A percentile compares a stretch with the other conserved stretches of the same genome.
phyloP scores from a whole-genome alignment of 2,797 vertebrate genomes.

The Fratercula arctica region DNA sequence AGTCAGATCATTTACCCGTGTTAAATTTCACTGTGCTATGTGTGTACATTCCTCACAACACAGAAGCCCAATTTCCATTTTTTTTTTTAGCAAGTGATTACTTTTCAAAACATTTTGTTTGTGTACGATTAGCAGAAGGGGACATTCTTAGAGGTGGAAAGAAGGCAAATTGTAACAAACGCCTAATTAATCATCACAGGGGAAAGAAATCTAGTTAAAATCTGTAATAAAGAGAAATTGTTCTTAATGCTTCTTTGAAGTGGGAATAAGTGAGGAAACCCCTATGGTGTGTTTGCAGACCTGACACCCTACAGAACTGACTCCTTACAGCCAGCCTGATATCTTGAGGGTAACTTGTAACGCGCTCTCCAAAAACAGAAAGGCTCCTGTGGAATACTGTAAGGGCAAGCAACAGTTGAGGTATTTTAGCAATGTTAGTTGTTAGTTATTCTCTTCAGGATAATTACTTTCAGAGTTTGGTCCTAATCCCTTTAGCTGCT shows the following conservation, averaged over 20 bases:
- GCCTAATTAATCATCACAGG: constrained; percentile 75
- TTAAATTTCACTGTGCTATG: constrained; percentile 81
- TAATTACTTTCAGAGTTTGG: constrained; percentile 30
- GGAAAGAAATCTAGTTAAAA: constrained; percentile 68
- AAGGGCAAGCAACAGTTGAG: background rate
- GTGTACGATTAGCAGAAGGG: constrained; percentile 69
- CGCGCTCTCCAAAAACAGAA: background rate
- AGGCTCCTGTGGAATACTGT: constrained; percentile 5
- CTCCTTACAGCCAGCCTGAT: constrained; percentile 17
- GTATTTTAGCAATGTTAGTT: constrained; percentile 30
- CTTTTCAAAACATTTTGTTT: constrained; percentile 85
- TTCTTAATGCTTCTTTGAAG: constrained; percentile 77
- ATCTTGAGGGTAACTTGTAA: constrained; percentile 40
- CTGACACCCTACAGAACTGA: constrained; percentile 63
- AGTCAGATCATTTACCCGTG: constrained; percentile 84
- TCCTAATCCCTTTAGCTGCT: constrained; percentile 2
- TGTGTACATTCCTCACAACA: constrained; percentile 80
- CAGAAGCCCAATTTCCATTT: constrained; percentile 82
- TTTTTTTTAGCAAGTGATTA: constrained; percentile 79
- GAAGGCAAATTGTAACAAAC: constrained; percentile 61
- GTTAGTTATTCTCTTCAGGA: constrained; percentile 1
- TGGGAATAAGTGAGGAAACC: constrained; percentile 73
- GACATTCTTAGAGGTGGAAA: constrained; percentile 69
- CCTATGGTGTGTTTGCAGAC: constrained; percentile 67
- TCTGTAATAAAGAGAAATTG: constrained; percentile 72